These are phyloP conservation scores for Prosopocoilus inquinatus DNA, from an alignment of 2,888 invertebrate genomes.

Conservation along the genomic window DNA sequence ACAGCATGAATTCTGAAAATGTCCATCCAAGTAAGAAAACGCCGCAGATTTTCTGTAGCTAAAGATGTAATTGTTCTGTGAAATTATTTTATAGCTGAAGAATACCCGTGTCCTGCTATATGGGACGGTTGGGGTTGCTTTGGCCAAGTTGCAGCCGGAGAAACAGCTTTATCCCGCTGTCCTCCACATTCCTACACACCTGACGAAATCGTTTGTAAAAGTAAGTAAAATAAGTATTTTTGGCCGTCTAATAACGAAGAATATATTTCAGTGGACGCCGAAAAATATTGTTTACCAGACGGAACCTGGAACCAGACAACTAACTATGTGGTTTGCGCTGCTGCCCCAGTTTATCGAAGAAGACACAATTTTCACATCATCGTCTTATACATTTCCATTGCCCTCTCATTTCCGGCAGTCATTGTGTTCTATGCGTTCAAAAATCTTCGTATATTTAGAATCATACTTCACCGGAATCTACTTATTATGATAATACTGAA, in stretches of 20 bases:
- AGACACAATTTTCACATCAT: constrained; percentile 58
- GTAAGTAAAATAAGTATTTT: constrained; percentile 20
- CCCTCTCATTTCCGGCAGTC: constrained; percentile 58
- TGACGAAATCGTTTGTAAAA: constrained; percentile 22
- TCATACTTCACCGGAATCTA: constrained; percentile 61
- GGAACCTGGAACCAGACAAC: constrained; percentile 60
- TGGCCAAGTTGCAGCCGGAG: constrained; percentile 48
- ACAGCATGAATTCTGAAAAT: constrained; percentile 35
- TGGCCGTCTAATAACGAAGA: background rate
- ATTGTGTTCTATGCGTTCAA: constrained; percentile 58
- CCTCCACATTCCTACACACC: constrained; percentile 52
- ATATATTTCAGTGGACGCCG: constrained; percentile 55
- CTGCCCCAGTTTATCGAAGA: constrained; percentile 54
- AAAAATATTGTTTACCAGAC: constrained; percentile 56
- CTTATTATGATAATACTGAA: constrained; percentile 59
- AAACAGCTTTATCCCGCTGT: constrained; percentile 53
- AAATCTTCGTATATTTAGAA: constrained; percentile 51
- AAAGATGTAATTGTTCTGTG: background rate
- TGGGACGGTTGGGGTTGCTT: constrained; percentile 69
- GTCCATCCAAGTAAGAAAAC: constrained; percentile 30
- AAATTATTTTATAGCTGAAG: constrained; percentile 27
- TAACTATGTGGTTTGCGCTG: constrained; percentile 59
- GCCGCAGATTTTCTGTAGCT: background rate
- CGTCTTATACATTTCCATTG: constrained; percentile 54
- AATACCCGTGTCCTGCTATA: constrained; percentile 52